These are phyloP conservation scores for Tanytarsus gracilentus DNA, from an alignment of 2,888 invertebrate species.

Conservation along the genomic window DNA sequence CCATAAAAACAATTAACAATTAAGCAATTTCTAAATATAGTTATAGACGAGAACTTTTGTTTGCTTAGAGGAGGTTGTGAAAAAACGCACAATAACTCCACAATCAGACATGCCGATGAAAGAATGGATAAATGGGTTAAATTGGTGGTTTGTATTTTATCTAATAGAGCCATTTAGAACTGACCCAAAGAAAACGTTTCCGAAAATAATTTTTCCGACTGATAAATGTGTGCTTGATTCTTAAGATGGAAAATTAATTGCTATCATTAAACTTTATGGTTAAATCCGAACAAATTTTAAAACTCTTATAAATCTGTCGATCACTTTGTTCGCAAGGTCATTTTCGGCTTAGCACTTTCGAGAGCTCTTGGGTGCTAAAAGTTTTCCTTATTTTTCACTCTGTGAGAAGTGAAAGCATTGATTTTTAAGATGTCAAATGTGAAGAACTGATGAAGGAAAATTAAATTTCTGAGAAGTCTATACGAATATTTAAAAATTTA, in stretches of 20 bases:
- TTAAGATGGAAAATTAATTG: too few species aligned
- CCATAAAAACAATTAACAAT: too few species aligned
- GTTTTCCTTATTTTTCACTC: too few species aligned
- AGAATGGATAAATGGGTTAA: background rate
- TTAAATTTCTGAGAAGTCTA: too few species aligned
- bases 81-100: background rate
- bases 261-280: constrained; percentile 6
- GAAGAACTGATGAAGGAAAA: too few species aligned
- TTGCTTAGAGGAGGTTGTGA: background rate
- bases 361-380: background rate
- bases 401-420: too few species aligned
- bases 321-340: constrained; percentile 1
- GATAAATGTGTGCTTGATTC: too few species aligned
- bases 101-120: background rate
- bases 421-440: too few species aligned
- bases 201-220: too few species aligned
- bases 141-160: background rate
- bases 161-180: constrained; percentile 23
- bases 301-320: background rate
- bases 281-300: background rate
- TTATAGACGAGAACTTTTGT: too few species aligned
- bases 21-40: constrained; percentile 2
- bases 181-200: too few species aligned
- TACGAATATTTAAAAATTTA: too few species aligned
- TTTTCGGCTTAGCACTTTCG: background rate